These are phyloP conservation scores for Sebastes trivittatus DNA, from an alignment of 2,797 vertebrate species.

Conservation along the genomic window DNA sequence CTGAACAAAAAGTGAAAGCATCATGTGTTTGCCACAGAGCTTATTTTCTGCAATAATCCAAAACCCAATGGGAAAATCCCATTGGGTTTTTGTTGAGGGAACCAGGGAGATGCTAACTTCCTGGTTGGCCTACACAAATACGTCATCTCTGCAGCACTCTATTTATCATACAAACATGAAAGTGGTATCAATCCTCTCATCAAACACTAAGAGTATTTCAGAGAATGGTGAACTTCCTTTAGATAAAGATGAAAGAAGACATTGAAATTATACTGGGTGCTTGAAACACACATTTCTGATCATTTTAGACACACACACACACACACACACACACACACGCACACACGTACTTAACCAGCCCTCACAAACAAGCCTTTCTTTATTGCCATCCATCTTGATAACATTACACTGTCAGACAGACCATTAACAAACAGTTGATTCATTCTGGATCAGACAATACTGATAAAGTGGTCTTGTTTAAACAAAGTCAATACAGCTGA, in stretches of 20 bases:
- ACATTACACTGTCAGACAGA: constrained; percentile 13
- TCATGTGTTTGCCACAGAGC: no score
- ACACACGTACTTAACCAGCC: not conserved
- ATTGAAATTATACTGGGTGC: not conserved
- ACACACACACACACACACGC: constrained; percentile 5
- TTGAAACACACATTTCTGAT: constrained; percentile 2
- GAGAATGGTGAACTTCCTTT: not conserved
- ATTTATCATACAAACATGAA: not conserved
- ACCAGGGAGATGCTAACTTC: no score
- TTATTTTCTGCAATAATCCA: no score
- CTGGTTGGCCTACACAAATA: no score
- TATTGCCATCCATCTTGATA: constrained; percentile 17
- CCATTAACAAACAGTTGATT: constrained; percentile 50
- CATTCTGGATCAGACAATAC: constrained; percentile 31
- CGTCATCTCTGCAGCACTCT: no score
- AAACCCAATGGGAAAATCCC: no score
- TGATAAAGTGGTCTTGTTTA: constrained; percentile 50
- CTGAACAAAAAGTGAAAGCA: no score
- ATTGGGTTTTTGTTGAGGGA: no score
- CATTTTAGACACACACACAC: not conserved
- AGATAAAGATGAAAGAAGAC: not conserved
- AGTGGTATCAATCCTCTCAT: not conserved
- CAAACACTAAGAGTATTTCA: not conserved
- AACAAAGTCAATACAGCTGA: constrained; percentile 36
- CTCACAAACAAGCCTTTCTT: not conserved